phyloP scores from a whole-genome alignment of 2,888 invertebrate genomes.

The Eristalinus sepulchralis region DNA sequence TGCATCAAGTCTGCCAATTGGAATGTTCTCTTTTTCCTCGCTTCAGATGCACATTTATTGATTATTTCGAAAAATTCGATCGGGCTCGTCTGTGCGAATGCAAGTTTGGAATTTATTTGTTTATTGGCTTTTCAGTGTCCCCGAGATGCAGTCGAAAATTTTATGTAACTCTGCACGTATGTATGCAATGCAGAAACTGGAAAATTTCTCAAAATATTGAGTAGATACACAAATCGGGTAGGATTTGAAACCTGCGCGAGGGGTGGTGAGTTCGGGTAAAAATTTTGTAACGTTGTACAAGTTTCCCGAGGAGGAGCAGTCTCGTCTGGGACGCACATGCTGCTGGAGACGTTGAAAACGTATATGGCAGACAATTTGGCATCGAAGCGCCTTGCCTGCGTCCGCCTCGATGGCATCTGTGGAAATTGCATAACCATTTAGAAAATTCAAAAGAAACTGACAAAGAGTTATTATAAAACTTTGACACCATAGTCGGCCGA shows the following conservation, averaged over 20 bases:
- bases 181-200: neutral
- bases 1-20: slow-evolving; percentile 7
- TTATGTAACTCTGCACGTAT: slow-evolving; percentile 48
- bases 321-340: slow-evolving; percentile 1
- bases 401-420: slow-evolving; percentile 10
- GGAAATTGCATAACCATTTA: slow-evolving; percentile 55
- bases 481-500: slow-evolving; percentile 44
- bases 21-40: neutral
- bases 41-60: slow-evolving; percentile 36
- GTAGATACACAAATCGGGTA: slow-evolving; percentile 57
- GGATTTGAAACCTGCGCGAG: slow-evolving; percentile 52
- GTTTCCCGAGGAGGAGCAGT: neutral
- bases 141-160: slow-evolving; percentile 8
- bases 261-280: slow-evolving; percentile 7
- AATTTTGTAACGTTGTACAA: neutral
- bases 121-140: neutral
- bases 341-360: neutral
- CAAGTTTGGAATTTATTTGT: neutral
- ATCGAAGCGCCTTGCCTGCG: slow-evolving; percentile 6
- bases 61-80: slow-evolving; percentile 28
- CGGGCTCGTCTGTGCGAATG: neutral
- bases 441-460: slow-evolving; percentile 9
- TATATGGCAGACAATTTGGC: slow-evolving; percentile 48
- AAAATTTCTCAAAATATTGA: slow-evolving; percentile 16
- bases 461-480: slow-evolving; percentile 7